Percentiles rank a stretch among this genome's conserved stretches.
phyloP scores from a whole-genome alignment of 2,113 vertebrate species.

The Thryonomys swinderianus region DNA sequence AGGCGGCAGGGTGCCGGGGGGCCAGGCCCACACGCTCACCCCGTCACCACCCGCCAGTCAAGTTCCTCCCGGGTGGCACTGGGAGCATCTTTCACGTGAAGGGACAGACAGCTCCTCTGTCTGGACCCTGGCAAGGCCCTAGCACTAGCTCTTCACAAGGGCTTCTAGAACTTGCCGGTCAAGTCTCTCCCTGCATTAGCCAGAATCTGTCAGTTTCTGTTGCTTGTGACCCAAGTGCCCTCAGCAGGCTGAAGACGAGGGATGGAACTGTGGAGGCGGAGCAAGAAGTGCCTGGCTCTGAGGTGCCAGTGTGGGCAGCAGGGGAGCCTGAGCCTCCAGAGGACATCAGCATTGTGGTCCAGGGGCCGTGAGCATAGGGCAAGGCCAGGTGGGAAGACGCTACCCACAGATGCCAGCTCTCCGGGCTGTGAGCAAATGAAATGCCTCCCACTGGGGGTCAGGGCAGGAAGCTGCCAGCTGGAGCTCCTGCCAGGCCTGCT shows the following conservation, averaged over 20 bases:
- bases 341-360: neutral
- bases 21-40: neutral
- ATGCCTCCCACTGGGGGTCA: fast-evolving
- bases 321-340: neutral
- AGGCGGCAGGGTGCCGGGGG: neutral
- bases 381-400: neutral
- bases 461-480: neutral
- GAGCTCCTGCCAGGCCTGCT: too few relatives aligned
- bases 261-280: neutral
- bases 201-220: neutral
- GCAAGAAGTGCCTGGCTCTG: neutral
- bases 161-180: neutral
- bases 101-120: neutral
- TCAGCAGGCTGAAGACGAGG: neutral
- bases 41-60: too few relatives aligned
- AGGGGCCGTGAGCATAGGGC: neutral
- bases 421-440: neutral
- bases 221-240: neutral
- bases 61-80: neutral
- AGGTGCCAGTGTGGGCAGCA: neutral
- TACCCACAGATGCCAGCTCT: neutral
- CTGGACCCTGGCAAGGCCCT: neutral
- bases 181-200: neutral
- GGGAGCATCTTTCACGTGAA: neutral
- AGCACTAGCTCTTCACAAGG: neutral